Evolutionary conservation across 2,797 vertebrate genomes (phyloP).

Genomic region (Coluber constrictor): DNA sequence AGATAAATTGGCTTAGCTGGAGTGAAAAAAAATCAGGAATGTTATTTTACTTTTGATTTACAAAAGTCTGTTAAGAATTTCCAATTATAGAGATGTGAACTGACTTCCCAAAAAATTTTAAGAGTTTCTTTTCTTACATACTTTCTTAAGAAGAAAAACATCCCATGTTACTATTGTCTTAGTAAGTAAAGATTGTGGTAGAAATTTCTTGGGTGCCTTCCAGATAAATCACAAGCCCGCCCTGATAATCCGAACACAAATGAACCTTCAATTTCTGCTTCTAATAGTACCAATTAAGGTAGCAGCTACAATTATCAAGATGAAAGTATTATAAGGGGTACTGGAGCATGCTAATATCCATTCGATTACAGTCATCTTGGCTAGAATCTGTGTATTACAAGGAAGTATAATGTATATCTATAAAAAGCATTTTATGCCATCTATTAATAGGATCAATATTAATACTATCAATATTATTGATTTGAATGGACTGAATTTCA

Average conservation of each 20-base stretch:
- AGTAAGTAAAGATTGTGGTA: background rate
- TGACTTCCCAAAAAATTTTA: background rate
- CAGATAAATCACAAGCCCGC: background rate
- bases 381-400: background rate
- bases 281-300: background rate
- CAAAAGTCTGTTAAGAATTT: background rate
- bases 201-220: background rate
- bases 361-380: background rate
- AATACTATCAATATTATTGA: background rate
- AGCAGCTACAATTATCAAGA: background rate
- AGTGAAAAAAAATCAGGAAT: background rate
- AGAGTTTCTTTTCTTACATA: background rate
- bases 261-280: background rate
- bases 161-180: background rate
- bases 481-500: background rate
- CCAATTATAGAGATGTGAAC: background rate
- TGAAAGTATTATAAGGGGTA: background rate
- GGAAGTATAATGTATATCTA: background rate
- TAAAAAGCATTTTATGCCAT: background rate
- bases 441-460: background rate
- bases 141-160: background rate
- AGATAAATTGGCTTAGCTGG: background rate
- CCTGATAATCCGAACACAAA: background rate
- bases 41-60: background rate
- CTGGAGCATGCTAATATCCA: background rate